Percentiles rank a stretch among this genome's conserved stretches.
phyloP scores from a whole-genome alignment of 2,888 invertebrate genomes.

The Scaptomyza reducta region DNA sequence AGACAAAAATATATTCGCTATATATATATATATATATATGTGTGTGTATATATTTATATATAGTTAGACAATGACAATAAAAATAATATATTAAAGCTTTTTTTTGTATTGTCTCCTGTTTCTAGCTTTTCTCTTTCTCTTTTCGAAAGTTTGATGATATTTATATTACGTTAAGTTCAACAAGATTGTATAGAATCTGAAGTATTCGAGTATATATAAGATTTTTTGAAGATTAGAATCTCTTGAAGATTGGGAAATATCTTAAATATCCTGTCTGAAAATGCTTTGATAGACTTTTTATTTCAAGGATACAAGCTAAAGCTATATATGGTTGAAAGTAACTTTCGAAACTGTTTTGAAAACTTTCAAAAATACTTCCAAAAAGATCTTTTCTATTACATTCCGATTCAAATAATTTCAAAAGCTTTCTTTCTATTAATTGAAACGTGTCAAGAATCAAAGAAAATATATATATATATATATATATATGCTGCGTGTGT shows the following conservation, averaged over 20 bases:
- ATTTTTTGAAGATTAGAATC: neutral
- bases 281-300: neutral
- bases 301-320: neutral
- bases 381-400: no score
- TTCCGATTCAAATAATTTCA: neutral
- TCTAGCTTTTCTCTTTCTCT: neutral
- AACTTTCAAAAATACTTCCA: no score
- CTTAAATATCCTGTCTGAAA: neutral
- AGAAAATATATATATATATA: neutral
- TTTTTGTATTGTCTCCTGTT: neutral
- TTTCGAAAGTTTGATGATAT: no score
- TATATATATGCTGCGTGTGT: constrained; percentile 3
- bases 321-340: neutral
- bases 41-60: neutral
- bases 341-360: no score
- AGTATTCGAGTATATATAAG: no score
- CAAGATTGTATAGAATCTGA: neutral
- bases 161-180: neutral
- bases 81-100: neutral
- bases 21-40: constrained; percentile 5
- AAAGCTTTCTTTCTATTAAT: neutral
- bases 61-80: constrained; percentile 1
- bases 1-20: neutral
- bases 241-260: neutral
- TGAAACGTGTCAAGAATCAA: constrained; percentile 6